Evolutionary conservation across 2,888 invertebrate species (phyloP).

Genomic region (Thecocarcelia acutangulata): DNA sequence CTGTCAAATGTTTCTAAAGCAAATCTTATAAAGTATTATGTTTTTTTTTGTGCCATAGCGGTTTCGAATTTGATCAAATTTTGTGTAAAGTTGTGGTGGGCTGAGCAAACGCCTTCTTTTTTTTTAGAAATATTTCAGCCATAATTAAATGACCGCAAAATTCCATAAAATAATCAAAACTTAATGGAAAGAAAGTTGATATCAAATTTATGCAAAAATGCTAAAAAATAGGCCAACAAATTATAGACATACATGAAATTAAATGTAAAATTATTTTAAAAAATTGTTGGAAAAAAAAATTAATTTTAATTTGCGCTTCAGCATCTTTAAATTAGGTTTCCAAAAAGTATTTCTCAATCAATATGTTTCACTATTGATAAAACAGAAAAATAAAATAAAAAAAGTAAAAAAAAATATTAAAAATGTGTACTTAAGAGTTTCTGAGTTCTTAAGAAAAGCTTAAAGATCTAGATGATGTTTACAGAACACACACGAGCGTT

Average conservation of each 20-base stretch:
- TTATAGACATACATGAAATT: neutral
- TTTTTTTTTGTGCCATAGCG: neutral
- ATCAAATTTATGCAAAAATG: constrained; percentile 38
- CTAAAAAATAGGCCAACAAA: neutral
- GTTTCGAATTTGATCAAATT: constrained; percentile 16
- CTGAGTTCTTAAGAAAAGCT: no score
- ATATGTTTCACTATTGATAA: no score
- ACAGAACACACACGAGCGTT: no score
- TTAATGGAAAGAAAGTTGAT: constrained; percentile 46
- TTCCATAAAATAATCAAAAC: neutral
- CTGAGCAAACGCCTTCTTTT: constrained; percentile 51
- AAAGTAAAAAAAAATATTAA: no score
- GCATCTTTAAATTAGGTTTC: no score
- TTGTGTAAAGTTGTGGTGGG: constrained; percentile 1
- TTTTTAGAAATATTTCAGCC: constrained; percentile 39
- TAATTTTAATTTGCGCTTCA: neutral
- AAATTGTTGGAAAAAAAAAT: neutral
- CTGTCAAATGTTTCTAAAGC: constrained; percentile 56
- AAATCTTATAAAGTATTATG: constrained; percentile 9
- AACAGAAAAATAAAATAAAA: no score
- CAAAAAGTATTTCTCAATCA: no score
- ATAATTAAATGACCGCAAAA: constrained; percentile 35
- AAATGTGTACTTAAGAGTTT: no score
- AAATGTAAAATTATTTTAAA: no score
- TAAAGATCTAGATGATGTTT: no score